A percentile compares a stretch with the other conserved stretches of the same genome.
These are phyloP conservation scores for Cenopis cana DNA, from an alignment of 2,888 invertebrate species.

Conservation along the genomic window DNA sequence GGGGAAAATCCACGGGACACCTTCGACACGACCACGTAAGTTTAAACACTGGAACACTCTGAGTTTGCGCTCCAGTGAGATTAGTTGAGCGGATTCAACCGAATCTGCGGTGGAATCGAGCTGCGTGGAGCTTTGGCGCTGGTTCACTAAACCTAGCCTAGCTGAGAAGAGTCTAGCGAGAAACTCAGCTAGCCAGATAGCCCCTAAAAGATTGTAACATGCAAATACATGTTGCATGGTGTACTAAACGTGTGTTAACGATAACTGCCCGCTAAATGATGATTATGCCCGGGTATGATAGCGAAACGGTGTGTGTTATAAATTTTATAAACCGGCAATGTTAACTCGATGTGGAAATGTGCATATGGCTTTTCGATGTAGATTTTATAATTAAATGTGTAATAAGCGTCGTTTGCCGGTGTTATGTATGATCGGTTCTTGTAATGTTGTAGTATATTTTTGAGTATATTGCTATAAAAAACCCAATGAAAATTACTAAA, in stretches of 20 bases:
- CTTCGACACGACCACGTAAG: too few relatives aligned
- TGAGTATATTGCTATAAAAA: too few relatives aligned
- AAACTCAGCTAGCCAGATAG: too few relatives aligned
- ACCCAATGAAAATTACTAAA: background rate
- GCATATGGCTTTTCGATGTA: slow-evolving; percentile 15
- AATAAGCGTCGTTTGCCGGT: slow-evolving; percentile 13
- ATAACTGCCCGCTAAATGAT: slow-evolving; percentile 62
- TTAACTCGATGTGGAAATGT: slow-evolving; percentile 24
- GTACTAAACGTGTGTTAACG: slow-evolving; percentile 63
- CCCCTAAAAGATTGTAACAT: background rate
- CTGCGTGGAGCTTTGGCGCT: too few relatives aligned
- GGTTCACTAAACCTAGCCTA: too few relatives aligned
- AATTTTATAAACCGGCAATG: slow-evolving; percentile 15
- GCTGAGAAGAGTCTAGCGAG: too few relatives aligned
- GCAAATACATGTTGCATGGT: slow-evolving; percentile 25
- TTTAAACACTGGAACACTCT: too few relatives aligned
- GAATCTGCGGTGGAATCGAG: too few relatives aligned
- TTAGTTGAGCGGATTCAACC: too few relatives aligned
- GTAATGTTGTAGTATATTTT: too few relatives aligned
- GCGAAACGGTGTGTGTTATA: slow-evolving; percentile 23
- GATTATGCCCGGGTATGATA: slow-evolving; percentile 53
- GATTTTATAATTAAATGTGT: slow-evolving; percentile 33
- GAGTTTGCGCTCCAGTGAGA: too few relatives aligned
- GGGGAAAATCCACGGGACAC: too few relatives aligned
- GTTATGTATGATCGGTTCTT: background rate